Base-by-base conservation (phyloP, 2,888 invertebrate genomes). In the Drosophila meridiana region DNA sequence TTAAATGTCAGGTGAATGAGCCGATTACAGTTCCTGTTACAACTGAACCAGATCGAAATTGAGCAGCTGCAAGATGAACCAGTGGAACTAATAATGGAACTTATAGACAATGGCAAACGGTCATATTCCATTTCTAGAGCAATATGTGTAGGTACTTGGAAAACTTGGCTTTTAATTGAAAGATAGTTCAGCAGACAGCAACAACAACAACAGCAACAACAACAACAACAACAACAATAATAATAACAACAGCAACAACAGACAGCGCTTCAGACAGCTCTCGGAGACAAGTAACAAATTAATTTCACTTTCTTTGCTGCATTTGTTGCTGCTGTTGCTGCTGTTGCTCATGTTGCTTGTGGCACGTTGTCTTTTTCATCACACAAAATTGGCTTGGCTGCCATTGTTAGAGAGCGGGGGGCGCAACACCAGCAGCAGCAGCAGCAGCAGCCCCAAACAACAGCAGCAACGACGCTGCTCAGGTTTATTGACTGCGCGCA, bases 231-330 rank as follows among this genome's bases (percentile, higher is more conserved):
- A 2, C 11, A 47, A 14, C 36, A 47, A 5, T 38, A 40, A 0
- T 7, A 38, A 14, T 45, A 58, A 11, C 34, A 45, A 7, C n/a
- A n/a, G 8, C 11, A 11, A 26, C 58, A 58, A 13, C 50, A 63
- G 53, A 67, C 67, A 38, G 34, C n/a, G 11, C 60, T 40, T 55
- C 50, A 65, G 52, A 69, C 65, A 48, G 40, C 20, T 30, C 32
- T 36, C 52, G 40, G 56, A 42, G 50, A 55, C 63, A 83, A 83
- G 73, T 63, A 77, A 72, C 78, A 89, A 84, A 84, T 76, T 84
- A 88, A 85, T 84, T 84, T 84, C 84, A 84, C 84, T 84, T 84
- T 84, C 90, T 90, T 84, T 85, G 75, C 68, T 57, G 71, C 57
- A 76, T 65, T 71, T 69, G 71, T 43, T 69, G 69, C 40, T 61